Base-by-base conservation (phyloP, 2,113 vertebrate genomes). In the Phyllostomus hastatus region DNA sequence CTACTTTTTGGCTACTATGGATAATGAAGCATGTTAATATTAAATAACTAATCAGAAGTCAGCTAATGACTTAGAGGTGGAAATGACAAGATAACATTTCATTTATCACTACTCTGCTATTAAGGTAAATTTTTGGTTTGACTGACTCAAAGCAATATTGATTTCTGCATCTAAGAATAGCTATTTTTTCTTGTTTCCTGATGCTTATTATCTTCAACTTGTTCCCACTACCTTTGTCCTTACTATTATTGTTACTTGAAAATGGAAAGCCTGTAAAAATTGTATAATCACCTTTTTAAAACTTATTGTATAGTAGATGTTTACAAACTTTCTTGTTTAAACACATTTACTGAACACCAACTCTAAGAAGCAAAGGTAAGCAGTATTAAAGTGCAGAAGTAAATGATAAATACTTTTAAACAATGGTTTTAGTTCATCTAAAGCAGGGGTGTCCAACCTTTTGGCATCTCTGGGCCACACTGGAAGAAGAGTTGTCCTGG, bases 391-490 rank as follows among this genome's bases (percentile, higher is more conserved):
- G 57, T 93, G 19, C 43, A 93, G 66, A 92, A 82, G 10, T 70
- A 81, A 84, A 83, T 64, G 52, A 84, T 66, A 95, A 96, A 90
- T 52, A 10, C 43, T 93, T 85, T 90, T 61, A 93, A 91, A 78
- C 43, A 75, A 52, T 66, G 26, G 24, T 52, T 94, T 59, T 19
- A 46, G 26, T 78, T 85, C 66, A 41, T 22, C n/a, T 91, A 89
- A 75, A 78, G 59, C 70, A 28, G 59, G 59, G 59, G 24, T 61
- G 20, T 61, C 59, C 24, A 61, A 28, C 24, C 24, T 61, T 61
- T 61, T 61, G 24, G 59, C 59, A 5, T 61, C 26, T 61, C 59
- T 61, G 59, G 59, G 24, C 10, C 59, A 28, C 59, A 61, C 59
- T 61, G 10, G 59, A 61, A 61, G 59, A 61, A 61, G 59, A 61